Evolutionary conservation across 2,888 invertebrate genomes (phyloP), one percentile per base, ranked within the genome.

Genomic region (Eucera pruinosa): DNA sequence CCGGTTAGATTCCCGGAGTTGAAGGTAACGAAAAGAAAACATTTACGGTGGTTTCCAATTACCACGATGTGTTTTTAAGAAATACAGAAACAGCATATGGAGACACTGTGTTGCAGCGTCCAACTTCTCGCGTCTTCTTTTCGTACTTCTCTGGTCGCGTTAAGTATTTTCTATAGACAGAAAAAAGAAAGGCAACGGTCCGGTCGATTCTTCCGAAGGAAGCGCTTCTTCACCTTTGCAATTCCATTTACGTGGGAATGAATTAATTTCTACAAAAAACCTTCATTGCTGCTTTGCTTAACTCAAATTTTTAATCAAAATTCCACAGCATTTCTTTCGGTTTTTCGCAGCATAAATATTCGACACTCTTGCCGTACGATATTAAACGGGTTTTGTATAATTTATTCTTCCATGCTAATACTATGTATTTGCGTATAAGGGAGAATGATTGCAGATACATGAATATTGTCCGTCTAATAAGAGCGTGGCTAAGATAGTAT

Each of bases 51-150:
- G 25, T 55, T 70, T 68, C 48, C 70, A 70, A 66, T 70, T 70
- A 66, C 11, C 27, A 41, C 41, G 66, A 57, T 66, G 55, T 20
- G 70, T 66, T 70, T 50, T 57, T 66, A 70, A 66, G 66, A 57
- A 66, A 70, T 65, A 65, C n/a, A 25, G 13, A 18, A 18, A 33
- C 9, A 11, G 20, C 27, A 39, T 30, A 41, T 30, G 39, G 18
- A 39, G 55, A 65, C 23, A 33, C 13, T 4, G 4, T n/a, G n/a
- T n/a, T 1, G n/a, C 4, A 15, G 15, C 7, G n/a, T 62, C 20
- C 27, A 27, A 23, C 27, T 20, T 45, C 9, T n/a, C 23, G 13
- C 20, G 18, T 25, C 25, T 18, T 15, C 27, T 25, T 27, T 0
- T 47, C 54, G 13, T 15, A 3, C 25, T 39, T 2, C 11, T 27